Conservation (phyloP, 2,888 invertebrate species). For the Polydrusus pterygomalis region DNA sequence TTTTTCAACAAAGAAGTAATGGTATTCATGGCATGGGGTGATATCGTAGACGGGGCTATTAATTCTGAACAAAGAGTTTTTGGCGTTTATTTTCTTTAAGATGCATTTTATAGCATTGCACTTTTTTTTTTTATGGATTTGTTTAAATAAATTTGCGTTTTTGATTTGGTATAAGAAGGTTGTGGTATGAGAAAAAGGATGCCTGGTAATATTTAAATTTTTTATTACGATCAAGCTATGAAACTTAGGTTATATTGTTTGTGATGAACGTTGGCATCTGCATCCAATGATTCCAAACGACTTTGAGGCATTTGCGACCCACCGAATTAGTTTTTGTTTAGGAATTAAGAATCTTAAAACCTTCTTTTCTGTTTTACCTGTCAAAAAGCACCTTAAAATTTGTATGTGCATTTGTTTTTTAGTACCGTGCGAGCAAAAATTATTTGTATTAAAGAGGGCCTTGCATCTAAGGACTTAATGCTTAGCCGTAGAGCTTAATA, state of each 20-base stretch:
- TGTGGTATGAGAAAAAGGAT: background rate
- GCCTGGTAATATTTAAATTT: background rate
- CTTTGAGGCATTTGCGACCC: too few relatives aligned
- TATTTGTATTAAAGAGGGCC: too few relatives aligned
- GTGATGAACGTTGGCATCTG: background rate
- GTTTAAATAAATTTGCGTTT: background rate
- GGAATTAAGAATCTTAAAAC: too few relatives aligned
- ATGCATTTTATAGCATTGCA: background rate
- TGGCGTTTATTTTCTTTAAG: slow-evolving; percentile 1
- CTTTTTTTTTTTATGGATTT: background rate
- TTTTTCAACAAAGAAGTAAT: slow-evolving; percentile 11
- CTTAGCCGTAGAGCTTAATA: too few relatives aligned
- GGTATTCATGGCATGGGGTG: slow-evolving; percentile 42
- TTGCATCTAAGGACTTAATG: too few relatives aligned
- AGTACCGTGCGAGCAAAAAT: too few relatives aligned
- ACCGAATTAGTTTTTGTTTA: too few relatives aligned
- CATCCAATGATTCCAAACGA: background rate
- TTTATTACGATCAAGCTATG: background rate
- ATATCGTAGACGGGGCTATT: slow-evolving; percentile 22
- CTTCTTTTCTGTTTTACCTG: too few relatives aligned
- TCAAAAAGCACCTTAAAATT: too few relatives aligned
- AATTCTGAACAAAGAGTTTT: slow-evolving; percentile 13
- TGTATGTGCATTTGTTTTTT: too few relatives aligned
- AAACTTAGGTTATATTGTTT: slow-evolving; percentile 5
- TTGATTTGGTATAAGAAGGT: background rate